Conservation (phyloP, 1,140 invertebrate species). For the Sminthurides bifidus region DNA sequence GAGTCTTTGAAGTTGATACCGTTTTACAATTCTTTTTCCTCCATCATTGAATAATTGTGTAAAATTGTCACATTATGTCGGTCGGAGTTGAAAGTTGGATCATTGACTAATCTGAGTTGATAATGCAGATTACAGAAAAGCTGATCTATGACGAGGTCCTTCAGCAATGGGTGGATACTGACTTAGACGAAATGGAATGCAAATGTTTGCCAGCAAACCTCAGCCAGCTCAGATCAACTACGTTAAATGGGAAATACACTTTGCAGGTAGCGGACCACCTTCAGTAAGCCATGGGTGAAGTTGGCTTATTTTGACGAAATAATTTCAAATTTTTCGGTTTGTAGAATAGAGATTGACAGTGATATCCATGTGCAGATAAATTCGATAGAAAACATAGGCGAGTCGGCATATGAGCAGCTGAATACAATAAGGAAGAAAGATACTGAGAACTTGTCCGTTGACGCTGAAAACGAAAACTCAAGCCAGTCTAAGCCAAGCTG, state of each 20-base stretch:
- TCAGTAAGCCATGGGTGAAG: no score
- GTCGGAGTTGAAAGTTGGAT: constrained; percentile 1
- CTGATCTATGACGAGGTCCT: constrained; percentile 32
- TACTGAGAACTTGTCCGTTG: constrained; percentile 41
- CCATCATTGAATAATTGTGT: background rate
- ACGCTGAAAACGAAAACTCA: constrained; percentile 33
- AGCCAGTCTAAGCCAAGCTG: constrained; percentile 37
- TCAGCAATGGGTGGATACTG: constrained; percentile 49
- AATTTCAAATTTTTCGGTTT: no score
- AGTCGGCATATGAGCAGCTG: constrained; percentile 50
- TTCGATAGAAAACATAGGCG: constrained; percentile 46
- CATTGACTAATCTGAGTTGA: background rate
- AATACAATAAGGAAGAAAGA: constrained; percentile 47
- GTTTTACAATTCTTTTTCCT: background rate
- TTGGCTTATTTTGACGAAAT: no score
- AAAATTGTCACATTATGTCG: no score
- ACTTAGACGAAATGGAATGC: constrained; percentile 47
- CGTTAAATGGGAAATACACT: constrained; percentile 43
- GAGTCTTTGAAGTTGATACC: background rate
- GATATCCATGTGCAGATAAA: constrained; percentile 37
- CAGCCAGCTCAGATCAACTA: constrained; percentile 35
- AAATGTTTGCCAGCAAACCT: constrained; percentile 45
- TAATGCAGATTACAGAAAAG: constrained; percentile 8
- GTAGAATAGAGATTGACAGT: no score
- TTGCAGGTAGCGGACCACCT: constrained; percentile 43